Evolutionary conservation across 2,888 invertebrate species (phyloP).

Genomic region (Pristionchus arcanus): DNA sequence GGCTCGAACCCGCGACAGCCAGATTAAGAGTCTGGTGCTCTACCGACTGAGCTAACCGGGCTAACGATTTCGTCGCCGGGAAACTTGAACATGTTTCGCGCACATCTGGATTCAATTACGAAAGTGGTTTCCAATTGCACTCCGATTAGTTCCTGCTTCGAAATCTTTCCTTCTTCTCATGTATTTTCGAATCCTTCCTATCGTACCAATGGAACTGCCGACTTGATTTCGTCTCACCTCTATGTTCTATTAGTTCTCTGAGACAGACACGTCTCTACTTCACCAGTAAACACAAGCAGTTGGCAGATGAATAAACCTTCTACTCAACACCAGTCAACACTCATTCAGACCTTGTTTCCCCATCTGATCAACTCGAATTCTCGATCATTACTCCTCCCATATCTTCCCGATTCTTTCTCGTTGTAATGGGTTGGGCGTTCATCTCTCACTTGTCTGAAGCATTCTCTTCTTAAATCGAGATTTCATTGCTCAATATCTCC

Average conservation of each 20-base stretch:
- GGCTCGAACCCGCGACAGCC: conserved; percentile 75
- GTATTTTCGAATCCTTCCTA: neutral
- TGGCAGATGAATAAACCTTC: conserved; percentile 11
- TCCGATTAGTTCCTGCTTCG: neutral
- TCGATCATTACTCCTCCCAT: conserved; percentile 42
- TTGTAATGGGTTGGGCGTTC: conserved; percentile 47
- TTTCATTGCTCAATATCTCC: neutral
- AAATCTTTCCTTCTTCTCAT: neutral
- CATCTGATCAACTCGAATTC: conserved; percentile 14
- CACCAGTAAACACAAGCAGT: neutral
- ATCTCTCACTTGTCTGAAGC: neutral
- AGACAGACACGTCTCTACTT: neutral
- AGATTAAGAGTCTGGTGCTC: conserved; percentile 72
- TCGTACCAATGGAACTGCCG: neutral
- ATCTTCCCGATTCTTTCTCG: conserved; percentile 22
- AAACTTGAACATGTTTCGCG: neutral
- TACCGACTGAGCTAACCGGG: conserved; percentile 55
- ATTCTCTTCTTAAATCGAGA: conserved; percentile 16
- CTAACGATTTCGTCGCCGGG: neutral
- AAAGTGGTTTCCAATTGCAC: neutral
- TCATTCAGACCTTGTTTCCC: neutral
- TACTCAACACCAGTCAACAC: neutral
- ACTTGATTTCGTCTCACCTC: neutral
- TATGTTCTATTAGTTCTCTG: neutral
- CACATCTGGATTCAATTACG: neutral